phyloP scores from a whole-genome alignment of 1,140 invertebrate genomes.

The Papilio polyxenes region DNA sequence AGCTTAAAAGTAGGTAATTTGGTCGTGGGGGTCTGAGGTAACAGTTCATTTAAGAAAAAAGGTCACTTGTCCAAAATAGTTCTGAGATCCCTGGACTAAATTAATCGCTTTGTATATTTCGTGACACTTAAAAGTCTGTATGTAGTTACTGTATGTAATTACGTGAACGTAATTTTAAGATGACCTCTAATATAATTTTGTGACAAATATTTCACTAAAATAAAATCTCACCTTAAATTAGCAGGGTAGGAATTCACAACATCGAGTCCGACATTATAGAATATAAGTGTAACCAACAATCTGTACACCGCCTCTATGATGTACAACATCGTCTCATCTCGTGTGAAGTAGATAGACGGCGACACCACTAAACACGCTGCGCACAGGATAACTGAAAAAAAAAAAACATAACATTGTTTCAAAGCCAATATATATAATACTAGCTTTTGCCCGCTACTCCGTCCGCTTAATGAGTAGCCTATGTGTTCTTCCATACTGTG shows the following conservation, averaged over 20 bases:
- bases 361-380: conserved; percentile 57
- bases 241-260: conserved; percentile 73
- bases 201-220: neutral
- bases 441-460: too few species aligned
- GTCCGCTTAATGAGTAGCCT: too few species aligned
- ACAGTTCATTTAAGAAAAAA: too few species aligned
- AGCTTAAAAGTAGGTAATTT: too few species aligned
- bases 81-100: too few species aligned
- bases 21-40: too few species aligned
- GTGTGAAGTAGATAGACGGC: conserved; percentile 61
- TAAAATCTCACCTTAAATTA: conserved; percentile 66
- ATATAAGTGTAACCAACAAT: conserved; percentile 63
- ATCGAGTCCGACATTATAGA: conserved; percentile 63
- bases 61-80: too few species aligned
- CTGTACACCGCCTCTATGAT: conserved; percentile 70
- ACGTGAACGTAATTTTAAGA: neutral
- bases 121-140: neutral
- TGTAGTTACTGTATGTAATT: neutral
- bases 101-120: too few species aligned
- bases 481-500: too few species aligned
- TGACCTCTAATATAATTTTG: too few species aligned
- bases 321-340: conserved; percentile 68
- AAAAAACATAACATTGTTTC: conserved; percentile 18
- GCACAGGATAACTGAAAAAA: conserved; percentile 59
- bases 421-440: too few species aligned